These are phyloP conservation scores for Squalus acanthias DNA, from an alignment of 2,797 vertebrate species.

Conservation along the genomic window DNA sequence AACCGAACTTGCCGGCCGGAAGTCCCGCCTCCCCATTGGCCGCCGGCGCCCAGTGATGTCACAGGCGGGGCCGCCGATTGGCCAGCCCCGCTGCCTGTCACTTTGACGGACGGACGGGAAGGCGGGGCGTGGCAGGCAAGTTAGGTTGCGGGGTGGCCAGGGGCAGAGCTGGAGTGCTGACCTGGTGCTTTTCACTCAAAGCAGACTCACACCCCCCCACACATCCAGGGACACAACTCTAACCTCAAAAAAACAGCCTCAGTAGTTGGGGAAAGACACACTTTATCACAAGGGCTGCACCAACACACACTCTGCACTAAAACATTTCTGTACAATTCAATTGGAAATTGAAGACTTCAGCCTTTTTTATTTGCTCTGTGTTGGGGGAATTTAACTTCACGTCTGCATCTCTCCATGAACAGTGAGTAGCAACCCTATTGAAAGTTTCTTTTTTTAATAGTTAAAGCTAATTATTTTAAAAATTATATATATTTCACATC, in stretches of 20 bases:
- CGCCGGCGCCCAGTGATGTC: not conserved
- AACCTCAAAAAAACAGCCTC: too few relatives aligned
- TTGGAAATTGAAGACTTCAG: too few relatives aligned
- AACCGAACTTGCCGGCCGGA: not conserved
- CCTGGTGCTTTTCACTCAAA: not conserved
- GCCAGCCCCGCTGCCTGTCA: not conserved
- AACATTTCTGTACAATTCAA: too few relatives aligned
- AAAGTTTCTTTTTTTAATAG: not conserved
- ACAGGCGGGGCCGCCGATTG: not conserved
- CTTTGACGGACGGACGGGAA: not conserved
- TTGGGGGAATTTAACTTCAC: not conserved
- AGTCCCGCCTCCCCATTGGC: not conserved
- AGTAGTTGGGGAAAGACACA: too few relatives aligned
- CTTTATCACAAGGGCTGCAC: too few relatives aligned
- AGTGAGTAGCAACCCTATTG: not conserved
- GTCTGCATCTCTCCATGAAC: not conserved
- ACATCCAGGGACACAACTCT: too few relatives aligned
- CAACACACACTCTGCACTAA: too few relatives aligned
- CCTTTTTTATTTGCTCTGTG: too few relatives aligned
- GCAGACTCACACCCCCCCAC: too few relatives aligned
- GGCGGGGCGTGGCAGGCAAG: not conserved
- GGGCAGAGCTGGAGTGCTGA: not conserved
- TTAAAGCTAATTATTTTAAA: not conserved
- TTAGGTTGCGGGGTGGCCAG: not conserved
- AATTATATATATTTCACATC: too few relatives aligned